These are phyloP conservation scores for Tetragonisca angustula DNA, from an alignment of 2,888 invertebrate species.

Conservation along the genomic window DNA sequence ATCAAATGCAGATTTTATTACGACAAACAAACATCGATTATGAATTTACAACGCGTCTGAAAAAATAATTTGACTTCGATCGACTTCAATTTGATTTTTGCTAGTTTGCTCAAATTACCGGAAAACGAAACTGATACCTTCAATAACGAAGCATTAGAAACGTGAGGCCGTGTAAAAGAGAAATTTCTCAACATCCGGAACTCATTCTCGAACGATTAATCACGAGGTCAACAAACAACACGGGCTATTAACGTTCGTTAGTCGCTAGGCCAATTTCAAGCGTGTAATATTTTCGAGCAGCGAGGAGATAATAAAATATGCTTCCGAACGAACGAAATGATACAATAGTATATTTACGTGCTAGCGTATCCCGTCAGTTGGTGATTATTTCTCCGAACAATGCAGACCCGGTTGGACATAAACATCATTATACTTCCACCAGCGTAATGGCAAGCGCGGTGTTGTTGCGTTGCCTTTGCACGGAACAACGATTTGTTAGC, in stretches of 20 bases:
- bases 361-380: not conserved
- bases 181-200: not conserved
- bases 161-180: not conserved
- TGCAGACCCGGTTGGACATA: not conserved
- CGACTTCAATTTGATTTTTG: no score
- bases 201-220: slow-evolving; percentile 30
- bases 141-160: not conserved
- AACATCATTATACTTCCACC: not conserved
- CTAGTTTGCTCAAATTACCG: no score
- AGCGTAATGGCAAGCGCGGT: not conserved
- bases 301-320: slow-evolving; percentile 14
- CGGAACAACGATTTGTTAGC: not conserved
- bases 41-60: no score
- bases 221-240: not conserved
- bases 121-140: not conserved
- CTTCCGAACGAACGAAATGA: not conserved
- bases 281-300: not conserved
- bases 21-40: no score
- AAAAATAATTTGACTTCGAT: no score
- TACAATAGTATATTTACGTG: slow-evolving; percentile 9
- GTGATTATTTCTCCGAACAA: slow-evolving; percentile 21
- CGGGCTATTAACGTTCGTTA: no score
- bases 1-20: no score
- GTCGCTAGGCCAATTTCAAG: slow-evolving; percentile 24
- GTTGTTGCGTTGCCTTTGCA: not conserved